phyloP scores from a whole-genome alignment of 1,140 invertebrate species.

The Sarcophaga bullata region DNA sequence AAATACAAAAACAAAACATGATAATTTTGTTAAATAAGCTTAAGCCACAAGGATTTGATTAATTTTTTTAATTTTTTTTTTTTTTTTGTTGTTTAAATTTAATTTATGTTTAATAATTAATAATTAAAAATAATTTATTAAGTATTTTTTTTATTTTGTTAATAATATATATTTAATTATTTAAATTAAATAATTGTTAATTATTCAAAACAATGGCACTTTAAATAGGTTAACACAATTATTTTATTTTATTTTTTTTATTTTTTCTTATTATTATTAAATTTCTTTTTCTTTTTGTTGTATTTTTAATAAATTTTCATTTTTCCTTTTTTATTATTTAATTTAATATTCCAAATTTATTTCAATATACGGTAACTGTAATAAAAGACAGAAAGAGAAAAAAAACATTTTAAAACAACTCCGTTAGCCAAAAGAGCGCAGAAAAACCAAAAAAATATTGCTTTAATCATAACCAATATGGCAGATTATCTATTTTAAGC shows the following conservation, averaged over 20 bases:
- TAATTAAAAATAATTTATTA: constrained; percentile 5
- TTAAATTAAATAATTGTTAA: background rate
- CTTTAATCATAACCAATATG: background rate
- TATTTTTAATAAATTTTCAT: no score
- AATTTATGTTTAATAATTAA: background rate
- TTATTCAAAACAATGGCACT: constrained; percentile 40
- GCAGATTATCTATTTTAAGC: background rate
- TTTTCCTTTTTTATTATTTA: no score
- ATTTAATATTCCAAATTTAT: background rate
- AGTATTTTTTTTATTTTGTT: background rate
- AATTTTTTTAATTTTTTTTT: constrained; percentile 19
- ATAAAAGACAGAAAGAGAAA: background rate
- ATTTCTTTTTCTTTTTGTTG: constrained; percentile 6
- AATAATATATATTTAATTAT: constrained; percentile 13
- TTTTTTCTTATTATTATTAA: constrained; percentile 1
- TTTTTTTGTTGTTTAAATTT: background rate
- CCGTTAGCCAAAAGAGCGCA: no score
- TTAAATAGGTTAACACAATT: constrained; percentile 38
- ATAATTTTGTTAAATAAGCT: constrained; percentile 18
- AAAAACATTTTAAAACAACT: background rate
- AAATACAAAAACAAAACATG: constrained; percentile 26
- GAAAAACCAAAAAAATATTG: no score
- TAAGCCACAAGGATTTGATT: constrained; percentile 38
- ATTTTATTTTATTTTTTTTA: constrained; percentile 31
- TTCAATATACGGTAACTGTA: background rate